Evolutionary conservation across 2,888 invertebrate genomes (phyloP).

Genomic region (Oligia latruncula): DNA sequence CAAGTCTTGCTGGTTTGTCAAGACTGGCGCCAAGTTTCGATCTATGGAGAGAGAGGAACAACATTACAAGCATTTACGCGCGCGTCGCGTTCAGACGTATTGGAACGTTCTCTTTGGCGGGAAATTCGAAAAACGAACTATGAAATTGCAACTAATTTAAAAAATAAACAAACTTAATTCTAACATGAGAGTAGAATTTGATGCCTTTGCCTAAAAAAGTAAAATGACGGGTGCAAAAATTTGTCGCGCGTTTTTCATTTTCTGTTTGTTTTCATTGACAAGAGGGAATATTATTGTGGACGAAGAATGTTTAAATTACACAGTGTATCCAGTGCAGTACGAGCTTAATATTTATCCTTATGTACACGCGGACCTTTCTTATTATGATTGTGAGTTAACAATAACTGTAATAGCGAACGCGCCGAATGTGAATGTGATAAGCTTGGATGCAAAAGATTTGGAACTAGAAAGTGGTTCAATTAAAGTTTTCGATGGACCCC

Average conservation of each 20-base stretch:
- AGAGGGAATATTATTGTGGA: conserved; percentile 75
- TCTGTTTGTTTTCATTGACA: conserved; percentile 71
- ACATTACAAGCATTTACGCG: conserved; percentile 72
- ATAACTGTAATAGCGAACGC: conserved; percentile 84
- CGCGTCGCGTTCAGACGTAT: conserved; percentile 79
- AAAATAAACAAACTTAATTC: neutral
- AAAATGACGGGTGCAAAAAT: conserved; percentile 63
- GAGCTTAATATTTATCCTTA: conserved; percentile 82
- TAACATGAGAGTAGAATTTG: neutral
- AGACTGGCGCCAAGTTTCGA: conserved; percentile 75
- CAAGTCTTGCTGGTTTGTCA: conserved; percentile 65
- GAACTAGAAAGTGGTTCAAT: conserved; percentile 75
- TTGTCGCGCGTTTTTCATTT: conserved; percentile 68
- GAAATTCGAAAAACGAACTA: conserved; percentile 56
- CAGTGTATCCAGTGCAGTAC: conserved; percentile 86
- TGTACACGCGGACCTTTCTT: conserved; percentile 73
- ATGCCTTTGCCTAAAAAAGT: conserved; percentile 6
- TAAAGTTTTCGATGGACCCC: conserved; percentile 75
- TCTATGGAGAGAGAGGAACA: conserved; percentile 67
- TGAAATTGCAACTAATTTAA: conserved; percentile 9
- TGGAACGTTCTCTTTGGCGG: conserved; percentile 56
- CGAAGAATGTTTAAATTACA: conserved; percentile 87
- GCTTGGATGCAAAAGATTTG: conserved; percentile 81
- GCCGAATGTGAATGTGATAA: conserved; percentile 79
- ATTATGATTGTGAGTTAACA: conserved; percentile 81